Percentiles rank a stretch among this genome's conserved stretches.
phyloP scores from a whole-genome alignment of 2,888 invertebrate genomes.

The Catocala nupta region DNA sequence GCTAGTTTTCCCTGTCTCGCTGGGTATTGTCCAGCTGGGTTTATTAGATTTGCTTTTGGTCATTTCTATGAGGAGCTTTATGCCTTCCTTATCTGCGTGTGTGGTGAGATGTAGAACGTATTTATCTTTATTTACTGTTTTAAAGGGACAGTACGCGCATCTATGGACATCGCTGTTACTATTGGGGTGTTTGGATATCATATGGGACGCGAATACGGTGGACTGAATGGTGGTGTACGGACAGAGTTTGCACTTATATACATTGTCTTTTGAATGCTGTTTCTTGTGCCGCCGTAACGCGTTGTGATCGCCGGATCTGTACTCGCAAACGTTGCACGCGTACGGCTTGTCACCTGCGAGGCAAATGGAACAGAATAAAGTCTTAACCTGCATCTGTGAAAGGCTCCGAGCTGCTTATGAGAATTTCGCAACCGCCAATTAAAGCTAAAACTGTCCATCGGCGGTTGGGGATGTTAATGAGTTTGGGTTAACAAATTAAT shows the following conservation, averaged over 20 bases:
- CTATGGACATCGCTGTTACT: constrained; percentile 88
- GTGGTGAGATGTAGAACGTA: constrained; percentile 85
- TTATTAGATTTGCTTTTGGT: constrained; percentile 68
- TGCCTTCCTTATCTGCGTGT: constrained; percentile 81
- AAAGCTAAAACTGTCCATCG: no score
- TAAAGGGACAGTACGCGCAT: constrained; percentile 88
- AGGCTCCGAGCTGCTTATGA: no score
- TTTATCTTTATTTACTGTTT: constrained; percentile 89
- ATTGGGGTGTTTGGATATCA: constrained; percentile 93
- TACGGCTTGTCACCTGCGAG: constrained; percentile 91
- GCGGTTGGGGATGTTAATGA: no score
- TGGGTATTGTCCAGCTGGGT: constrained; percentile 81
- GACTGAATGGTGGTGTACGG: constrained; percentile 94
- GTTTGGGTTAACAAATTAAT: no score
- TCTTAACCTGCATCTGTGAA: no score
- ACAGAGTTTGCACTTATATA: constrained; percentile 93
- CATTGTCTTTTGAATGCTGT: constrained; percentile 91
- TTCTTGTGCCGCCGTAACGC: constrained; percentile 93
- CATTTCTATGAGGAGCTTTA: constrained; percentile 73
- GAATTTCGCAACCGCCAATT: no score
- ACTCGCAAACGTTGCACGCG: constrained; percentile 91
- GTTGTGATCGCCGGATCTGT: constrained; percentile 93
- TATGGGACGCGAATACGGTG: constrained; percentile 91
- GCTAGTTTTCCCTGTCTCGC: constrained; percentile 62
- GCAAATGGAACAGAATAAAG: not conserved